Evolutionary conservation across 2,113 vertebrate species (phyloP), one percentile per base, ranked within the genome.

Genomic region (Sarotherodon lohbergeri): DNA sequence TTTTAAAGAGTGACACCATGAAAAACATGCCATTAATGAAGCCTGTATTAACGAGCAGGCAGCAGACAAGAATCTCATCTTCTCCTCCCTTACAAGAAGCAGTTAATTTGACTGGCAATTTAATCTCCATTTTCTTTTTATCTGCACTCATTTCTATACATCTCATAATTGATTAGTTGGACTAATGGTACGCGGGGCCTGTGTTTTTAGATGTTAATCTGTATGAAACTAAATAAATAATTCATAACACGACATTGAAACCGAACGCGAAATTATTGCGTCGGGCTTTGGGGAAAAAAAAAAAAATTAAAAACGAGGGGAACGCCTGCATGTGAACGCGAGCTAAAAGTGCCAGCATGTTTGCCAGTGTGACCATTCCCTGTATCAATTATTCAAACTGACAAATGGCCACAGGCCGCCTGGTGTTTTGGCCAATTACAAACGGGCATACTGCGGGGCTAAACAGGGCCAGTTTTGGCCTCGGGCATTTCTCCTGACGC

Each of bases 351-450:
- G 91, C 84, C 86, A 71, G 86, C 34, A n/a, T 91, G 85, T 92
- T 93, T 95, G 89, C 84, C 80, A 39, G 86, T 90, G 88, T 91
- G 93, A 92, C 92, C 89, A 61, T 88, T 94, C 91, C 86, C 92
- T 61, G 54, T 91, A 94, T 96, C 94, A 95, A 93, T 96, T 95
- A 95, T 95, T 95, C 92, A 93, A 94, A 94, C 91, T 93, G 95
- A 93, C 94, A 94, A 93, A 95, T 91, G 93, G 93, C 92, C 93
- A 93, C 91, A 82, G 94, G 94, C 93, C 89, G 90, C 91, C 90
- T 91, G 83, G 93, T 94, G 94, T 94, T 94, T 92, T 92, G 91
- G 92, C 95, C 96, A 96, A 95, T 95, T 95, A 95, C 93, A 94
- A 94, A 94, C 89, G 88, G 95, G 94, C 93, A 93, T 79, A 94